Evolutionary conservation across 1,140 invertebrate species (phyloP).

Genomic region (Asbolus verrucosus): DNA sequence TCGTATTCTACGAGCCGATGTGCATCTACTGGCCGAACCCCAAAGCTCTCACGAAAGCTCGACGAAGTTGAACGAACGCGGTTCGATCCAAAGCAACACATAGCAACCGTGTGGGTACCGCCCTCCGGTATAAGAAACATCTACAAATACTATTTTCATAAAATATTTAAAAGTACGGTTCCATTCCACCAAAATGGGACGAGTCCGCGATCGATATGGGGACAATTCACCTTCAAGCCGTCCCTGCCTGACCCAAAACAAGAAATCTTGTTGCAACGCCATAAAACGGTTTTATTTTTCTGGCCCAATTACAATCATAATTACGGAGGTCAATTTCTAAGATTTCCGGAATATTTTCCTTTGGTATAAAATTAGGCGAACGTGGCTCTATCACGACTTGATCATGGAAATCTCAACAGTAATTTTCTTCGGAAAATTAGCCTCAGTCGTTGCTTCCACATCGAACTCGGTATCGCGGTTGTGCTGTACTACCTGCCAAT

Average conservation of each 20-base stretch:
- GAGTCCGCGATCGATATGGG: conserved; percentile 11
- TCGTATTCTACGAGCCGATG: conserved; percentile 36
- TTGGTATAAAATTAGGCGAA: conserved; percentile 12
- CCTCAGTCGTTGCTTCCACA: no score
- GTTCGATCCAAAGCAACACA: conserved; percentile 48
- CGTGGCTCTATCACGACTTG: conserved; percentile 3
- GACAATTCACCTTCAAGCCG: conserved; percentile 6
- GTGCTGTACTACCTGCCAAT: background rate
- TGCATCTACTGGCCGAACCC: conserved; percentile 42
- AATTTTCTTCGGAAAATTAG: conserved; percentile 16
- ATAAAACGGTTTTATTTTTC: background rate
- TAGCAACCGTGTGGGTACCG: conserved; percentile 47
- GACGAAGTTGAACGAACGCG: conserved; percentile 41
- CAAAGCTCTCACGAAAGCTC: conserved; percentile 46
- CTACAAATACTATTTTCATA: conserved; percentile 43
- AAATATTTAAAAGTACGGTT: conserved; percentile 37
- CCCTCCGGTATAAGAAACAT: conserved; percentile 43
- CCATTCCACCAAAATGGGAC: conserved; percentile 3
- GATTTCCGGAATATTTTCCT: conserved; percentile 3
- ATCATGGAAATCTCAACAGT: background rate
- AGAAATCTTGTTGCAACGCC: background rate
- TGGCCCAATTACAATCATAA: conserved; percentile 1
- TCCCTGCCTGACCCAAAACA: conserved; percentile 4
- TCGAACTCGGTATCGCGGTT: no score
- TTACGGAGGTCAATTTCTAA: background rate